These are phyloP conservation scores for Potorous gilbertii DNA, from an alignment of 2,797 vertebrate species.

Conservation along the genomic window DNA sequence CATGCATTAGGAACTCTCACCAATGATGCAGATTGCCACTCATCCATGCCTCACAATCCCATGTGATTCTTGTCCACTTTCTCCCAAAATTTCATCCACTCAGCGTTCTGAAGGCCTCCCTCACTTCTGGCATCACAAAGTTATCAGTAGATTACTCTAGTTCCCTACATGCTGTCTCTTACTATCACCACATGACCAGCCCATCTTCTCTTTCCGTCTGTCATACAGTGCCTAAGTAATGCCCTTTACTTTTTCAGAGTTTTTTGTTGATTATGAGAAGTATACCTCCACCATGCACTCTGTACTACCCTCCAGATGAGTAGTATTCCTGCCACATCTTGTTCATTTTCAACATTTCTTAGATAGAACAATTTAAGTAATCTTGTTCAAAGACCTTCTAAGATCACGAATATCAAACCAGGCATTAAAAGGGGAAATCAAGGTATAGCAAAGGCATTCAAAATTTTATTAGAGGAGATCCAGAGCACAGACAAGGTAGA, in stretches of 20 bases:
- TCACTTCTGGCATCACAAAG: neutral
- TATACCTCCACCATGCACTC: neutral
- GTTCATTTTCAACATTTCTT: neutral
- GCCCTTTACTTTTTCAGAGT: neutral
- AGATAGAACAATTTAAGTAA: neutral
- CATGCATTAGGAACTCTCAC: neutral
- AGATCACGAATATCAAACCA: neutral
- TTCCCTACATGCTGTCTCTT: neutral
- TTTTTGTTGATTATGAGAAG: neutral
- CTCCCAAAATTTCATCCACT: neutral
- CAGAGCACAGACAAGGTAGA: neutral
- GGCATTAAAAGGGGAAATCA: neutral
- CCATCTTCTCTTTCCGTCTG: neutral
- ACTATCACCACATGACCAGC: neutral
- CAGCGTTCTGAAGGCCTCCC: neutral
- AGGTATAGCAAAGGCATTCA: neutral
- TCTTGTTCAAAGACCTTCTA: neutral
- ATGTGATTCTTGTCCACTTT: neutral
- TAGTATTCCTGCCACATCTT: neutral
- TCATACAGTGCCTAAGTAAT: neutral
- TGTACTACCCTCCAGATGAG: neutral
- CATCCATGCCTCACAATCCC: neutral
- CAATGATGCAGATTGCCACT: neutral
- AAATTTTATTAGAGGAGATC: neutral
- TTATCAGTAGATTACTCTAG: neutral